Percentiles rank a stretch among this genome's conserved stretches.
Evolutionary conservation across 2,797 vertebrate genomes (phyloP).

Genomic region (Eurystomus glaucurus): DNA sequence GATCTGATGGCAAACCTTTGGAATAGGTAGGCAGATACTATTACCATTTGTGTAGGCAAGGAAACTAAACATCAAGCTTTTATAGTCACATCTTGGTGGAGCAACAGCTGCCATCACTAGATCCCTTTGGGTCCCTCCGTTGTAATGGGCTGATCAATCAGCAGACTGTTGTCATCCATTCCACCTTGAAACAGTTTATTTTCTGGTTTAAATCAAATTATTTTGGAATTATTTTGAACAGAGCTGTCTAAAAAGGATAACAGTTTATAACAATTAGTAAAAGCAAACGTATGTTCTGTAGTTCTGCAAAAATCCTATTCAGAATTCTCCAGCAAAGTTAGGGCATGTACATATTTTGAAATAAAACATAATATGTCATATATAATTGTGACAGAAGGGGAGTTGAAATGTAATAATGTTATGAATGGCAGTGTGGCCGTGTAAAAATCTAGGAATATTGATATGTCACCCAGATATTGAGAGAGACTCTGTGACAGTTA

Average conservation of each 20-base stretch:
- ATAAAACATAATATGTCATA: neutral
- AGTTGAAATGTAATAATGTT: neutral
- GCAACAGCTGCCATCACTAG: neutral
- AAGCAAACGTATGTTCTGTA: slow-evolving; percentile 35
- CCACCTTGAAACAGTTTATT: slow-evolving; percentile 69
- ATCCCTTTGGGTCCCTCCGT: neutral
- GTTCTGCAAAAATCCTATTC: slow-evolving; percentile 1
- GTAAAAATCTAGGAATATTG: slow-evolving; percentile 21
- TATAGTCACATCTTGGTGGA: neutral
- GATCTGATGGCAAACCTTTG: neutral
- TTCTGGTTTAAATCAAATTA: slow-evolving; percentile 64
- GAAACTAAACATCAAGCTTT: neutral
- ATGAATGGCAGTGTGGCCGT: neutral
- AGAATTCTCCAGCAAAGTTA: slow-evolving; percentile 25
- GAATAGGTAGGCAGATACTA: neutral
- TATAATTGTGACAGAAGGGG: slow-evolving; percentile 4
- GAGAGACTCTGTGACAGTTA: neutral
- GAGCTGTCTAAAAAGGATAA: slow-evolving; percentile 18
- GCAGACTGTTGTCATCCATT: neutral
- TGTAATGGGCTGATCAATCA: fast-evolving
- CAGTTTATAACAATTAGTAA: slow-evolving; percentile 45
- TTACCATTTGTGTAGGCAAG: neutral
- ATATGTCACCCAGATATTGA: neutral
- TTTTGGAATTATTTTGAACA: neutral
- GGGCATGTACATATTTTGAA: neutral